These are phyloP conservation scores for Toxotes chatareus DNA, from an alignment of 2,113 vertebrate genomes.

Conservation along the genomic window DNA sequence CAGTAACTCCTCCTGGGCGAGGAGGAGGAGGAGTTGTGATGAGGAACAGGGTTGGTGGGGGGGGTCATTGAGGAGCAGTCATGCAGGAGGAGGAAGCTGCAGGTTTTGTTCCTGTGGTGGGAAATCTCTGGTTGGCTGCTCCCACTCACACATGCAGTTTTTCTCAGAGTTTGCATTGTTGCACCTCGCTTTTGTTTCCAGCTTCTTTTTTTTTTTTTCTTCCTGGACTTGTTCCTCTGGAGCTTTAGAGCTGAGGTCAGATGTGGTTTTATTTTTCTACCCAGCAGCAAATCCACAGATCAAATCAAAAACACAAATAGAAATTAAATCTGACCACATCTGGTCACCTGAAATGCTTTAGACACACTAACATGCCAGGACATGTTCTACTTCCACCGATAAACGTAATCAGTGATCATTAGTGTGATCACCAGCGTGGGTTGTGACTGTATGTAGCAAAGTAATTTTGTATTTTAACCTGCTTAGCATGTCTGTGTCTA, in stretches of 20 bases:
- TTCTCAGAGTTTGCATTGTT: constrained; percentile 54
- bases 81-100: constrained; percentile 78
- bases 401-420: too few species aligned
- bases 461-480: too few species aligned
- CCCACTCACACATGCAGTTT: constrained; percentile 24
- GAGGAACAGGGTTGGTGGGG: constrained; percentile 17
- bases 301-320: neutral
- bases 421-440: too few species aligned
- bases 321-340: neutral
- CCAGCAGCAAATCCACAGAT: constrained; percentile 20
- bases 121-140: constrained; percentile 81
- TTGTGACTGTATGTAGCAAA: too few species aligned
- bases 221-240: neutral
- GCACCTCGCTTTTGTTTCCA: constrained; percentile 60
- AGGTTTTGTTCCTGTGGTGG: constrained; percentile 79
- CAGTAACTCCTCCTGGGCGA: constrained; percentile 49
- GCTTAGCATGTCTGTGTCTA: too few species aligned
- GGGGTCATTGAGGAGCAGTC: constrained; percentile 75
- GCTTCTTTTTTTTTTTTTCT: constrained; percentile 8
- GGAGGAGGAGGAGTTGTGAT: constrained; percentile 40
- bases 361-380: too few species aligned
- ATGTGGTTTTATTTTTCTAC: constrained; percentile 3
- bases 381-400: too few species aligned
- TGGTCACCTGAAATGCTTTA: too few species aligned
- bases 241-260: constrained; percentile 24